Percentiles rank a stretch among this genome's conserved stretches.
Evolutionary conservation across 1,140 invertebrate species (phyloP).

Genomic region (Nymphalis io): DNA sequence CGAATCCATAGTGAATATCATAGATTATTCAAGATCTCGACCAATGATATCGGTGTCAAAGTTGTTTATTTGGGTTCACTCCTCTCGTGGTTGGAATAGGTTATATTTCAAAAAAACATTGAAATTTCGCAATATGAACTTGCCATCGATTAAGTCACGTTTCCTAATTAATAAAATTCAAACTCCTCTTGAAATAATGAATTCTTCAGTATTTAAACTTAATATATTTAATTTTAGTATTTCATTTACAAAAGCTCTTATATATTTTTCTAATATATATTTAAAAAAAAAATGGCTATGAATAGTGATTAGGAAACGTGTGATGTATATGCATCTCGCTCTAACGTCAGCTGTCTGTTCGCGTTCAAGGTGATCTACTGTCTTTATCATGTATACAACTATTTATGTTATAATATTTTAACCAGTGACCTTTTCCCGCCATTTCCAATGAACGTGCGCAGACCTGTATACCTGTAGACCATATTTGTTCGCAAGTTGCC

Average conservation of each 20-base stretch:
- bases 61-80: too few relatives aligned
- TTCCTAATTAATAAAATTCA: slow-evolving; percentile 2
- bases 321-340: neutral
- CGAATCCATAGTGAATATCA: too few relatives aligned
- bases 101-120: neutral
- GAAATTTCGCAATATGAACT: neutral
- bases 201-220: neutral
- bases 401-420: neutral
- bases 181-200: neutral
- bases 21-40: too few relatives aligned
- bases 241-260: neutral
- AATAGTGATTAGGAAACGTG: slow-evolving; percentile 6
- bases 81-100: too few relatives aligned
- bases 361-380: neutral
- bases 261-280: neutral
- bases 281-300: neutral
- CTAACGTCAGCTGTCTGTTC: neutral
- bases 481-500: slow-evolving; percentile 75
- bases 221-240: too few relatives aligned
- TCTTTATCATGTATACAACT: neutral
- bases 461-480: slow-evolving; percentile 16
- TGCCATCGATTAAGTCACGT: slow-evolving; percentile 6
- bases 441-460: slow-evolving; percentile 26
- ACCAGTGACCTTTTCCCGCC: slow-evolving; percentile 6
- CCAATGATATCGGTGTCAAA: too few relatives aligned